Percentiles rank a stretch among this genome's conserved stretches.
Conservation (phyloP, 2,797 vertebrate genomes). For the Sebastes iracundus region DNA sequence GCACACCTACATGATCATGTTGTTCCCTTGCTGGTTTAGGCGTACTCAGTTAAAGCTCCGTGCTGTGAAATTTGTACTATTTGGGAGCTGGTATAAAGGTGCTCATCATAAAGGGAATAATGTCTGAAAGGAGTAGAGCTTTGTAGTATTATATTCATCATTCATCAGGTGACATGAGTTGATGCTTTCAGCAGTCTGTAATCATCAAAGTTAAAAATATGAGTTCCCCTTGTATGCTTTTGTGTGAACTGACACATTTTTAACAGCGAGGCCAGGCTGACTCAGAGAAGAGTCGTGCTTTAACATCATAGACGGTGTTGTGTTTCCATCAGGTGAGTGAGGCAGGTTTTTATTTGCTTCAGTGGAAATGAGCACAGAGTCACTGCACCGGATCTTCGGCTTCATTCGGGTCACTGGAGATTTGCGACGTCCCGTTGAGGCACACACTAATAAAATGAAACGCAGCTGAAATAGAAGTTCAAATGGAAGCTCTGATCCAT, state of each 20-base stretch:
- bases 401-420: constrained; percentile 16
- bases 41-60: not conserved
- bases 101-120: not conserved
- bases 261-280: not conserved
- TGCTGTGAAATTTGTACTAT: not conserved
- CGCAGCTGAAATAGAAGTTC: not conserved
- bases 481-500: constrained; percentile 19
- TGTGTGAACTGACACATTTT: not conserved
- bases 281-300: not conserved
- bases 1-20: not conserved
- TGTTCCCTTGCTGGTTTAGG: not conserved
- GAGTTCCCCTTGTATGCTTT: not conserved
- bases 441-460: constrained; percentile 24
- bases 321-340: not conserved
- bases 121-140: not conserved
- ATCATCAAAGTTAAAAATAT: not conserved
- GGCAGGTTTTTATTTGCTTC: not conserved
- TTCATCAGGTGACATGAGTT: not conserved
- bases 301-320: not conserved
- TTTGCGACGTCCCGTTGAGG: constrained; percentile 2
- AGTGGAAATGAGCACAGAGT: constrained; percentile 14
- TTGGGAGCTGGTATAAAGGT: not conserved
- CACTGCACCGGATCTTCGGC: not conserved
- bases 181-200: not conserved
- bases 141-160: not conserved